Base-by-base conservation (phyloP, 2,888 invertebrate genomes). In the Lasioglossum zephyrum region DNA sequence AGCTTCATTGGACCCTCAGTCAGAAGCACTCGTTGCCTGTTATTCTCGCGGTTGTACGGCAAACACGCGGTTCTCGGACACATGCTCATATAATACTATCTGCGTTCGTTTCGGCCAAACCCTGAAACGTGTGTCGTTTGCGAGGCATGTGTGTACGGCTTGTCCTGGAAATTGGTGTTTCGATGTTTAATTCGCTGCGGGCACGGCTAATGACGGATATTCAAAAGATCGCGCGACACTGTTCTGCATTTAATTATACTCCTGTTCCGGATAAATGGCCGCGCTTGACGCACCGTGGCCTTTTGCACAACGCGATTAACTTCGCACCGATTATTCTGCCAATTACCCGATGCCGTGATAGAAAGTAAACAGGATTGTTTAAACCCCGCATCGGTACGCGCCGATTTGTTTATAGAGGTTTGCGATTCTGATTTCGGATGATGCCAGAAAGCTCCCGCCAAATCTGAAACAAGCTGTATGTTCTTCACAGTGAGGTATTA, bases 181-280 rank as follows among this genome's bases (percentile, higher is more conserved):
- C 81, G 82, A 87, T 73, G 88, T 81, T 79, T 85, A 84, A 84
- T 84, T 81, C 79, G 73, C 87, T 77, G 72, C 66, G 73, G 75
- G 70, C 49, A 9, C 78, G 44, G 75, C 77, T 87, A 83, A 81
- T 88, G 79, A 87, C 49, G 83, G 83, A 89, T 85, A 89, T 89
- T 88, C 89, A 89, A 77, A 79, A 73, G 84, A 81, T 78, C 81
- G 49, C 63, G 78, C 41, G 74, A 79, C 69, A 63, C 77, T 80
- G 89, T 82, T 82, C 70, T 66, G 78, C 82, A 39, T 85, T 85
- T 81, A 85, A 82, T 88, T 82, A 86, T 79, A 78, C 36, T 76
- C 79, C 70, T 18, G 22, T 60, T 73, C 31, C 69, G 39, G 36
- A 69, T 39, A 69, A 69, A 36, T 36, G 66, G 36, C 66, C 18